Base-by-base conservation (phyloP, 2,113 vertebrate genomes). In the Chionodraco myersi region DNA sequence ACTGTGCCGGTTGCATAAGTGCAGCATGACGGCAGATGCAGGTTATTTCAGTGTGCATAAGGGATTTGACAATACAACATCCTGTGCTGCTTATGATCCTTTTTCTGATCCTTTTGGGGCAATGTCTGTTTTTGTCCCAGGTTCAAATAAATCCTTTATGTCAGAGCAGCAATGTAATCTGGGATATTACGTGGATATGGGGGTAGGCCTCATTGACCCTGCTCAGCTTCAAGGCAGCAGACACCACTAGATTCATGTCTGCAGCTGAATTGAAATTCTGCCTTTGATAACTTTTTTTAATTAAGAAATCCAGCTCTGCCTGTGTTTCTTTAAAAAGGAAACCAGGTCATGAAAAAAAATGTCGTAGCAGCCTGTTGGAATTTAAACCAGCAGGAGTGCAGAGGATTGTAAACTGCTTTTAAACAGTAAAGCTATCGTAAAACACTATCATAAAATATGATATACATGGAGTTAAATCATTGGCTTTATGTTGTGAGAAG, bases 1-100 rank as follows among this genome's bases (percentile, higher is more conserved):
- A 87, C 76, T 74, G 77, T 90, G 90, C 61, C 87, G 53, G 86
- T 93, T 91, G 74, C 76, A 75, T 92, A 93, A 92, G 62, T 53
- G 64, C 68, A 45, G 64, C 80, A 79, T 78, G 66, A 65, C 77
- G 75, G 77, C 87, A 85, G 85, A 30, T 77, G 80, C 21, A 78
- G 66, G 66, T 79, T 82, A 67, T 86, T 86, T 80, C 62, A 60
- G 51, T 64, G 54, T 11, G 48, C 83, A 65, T 64, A n/a, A 30
- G 80, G 73, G 82, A 84, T 59, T n/a, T 72, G 60, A 73, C 34
- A 63, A 47, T 58, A 57, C 59, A 79, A 49, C 72, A 66, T 68
- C 13, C 36, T 52, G 59, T 12, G 26, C 72, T 26, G 74, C 44
- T 74, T 23, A 41, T 64, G 9, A 68, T 66, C 13, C 34, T 1